Base-by-base conservation (phyloP, 2,797 vertebrate species). In the Peromyscus nudipes region DNA sequence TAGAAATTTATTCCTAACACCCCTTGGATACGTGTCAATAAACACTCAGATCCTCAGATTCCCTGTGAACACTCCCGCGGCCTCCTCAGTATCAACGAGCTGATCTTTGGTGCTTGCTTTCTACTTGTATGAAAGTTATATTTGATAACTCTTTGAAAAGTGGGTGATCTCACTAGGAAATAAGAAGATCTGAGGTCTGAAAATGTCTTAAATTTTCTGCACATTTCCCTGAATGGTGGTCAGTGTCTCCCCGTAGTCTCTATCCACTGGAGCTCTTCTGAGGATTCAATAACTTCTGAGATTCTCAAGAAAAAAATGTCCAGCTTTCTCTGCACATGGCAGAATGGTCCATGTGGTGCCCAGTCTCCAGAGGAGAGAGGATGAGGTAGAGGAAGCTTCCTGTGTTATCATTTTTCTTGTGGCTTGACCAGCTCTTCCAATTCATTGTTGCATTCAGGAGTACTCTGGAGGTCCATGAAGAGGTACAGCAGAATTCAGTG, bases 271-370 rank as follows among this genome's bases (percentile, higher is more conserved):
- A 71, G 55, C 31, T 93, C 87, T 90, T 75, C 84, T 80, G 73
- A 92, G 91, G 75, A 73, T 27, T 94, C 64, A 31, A 12, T 81
- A 60, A 67, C 93, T 92, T 92, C 85, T 46, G 93, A 65, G 91
- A 19, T 84, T 95, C 84, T 84, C 76, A 84, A 64, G 83, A 25
- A 77, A 83, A 83, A 95, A 92, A 73, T 40, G n/a, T 67, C 71
- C 79, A 80, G 43, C 69, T 91, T 25, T 89, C 14, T 83, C 81
- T 92, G 73, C 43, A 49, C 60, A 17, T 91, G 89, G 27, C 65
- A 65, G 52, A 7, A 34, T 88, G 52, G 76, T 89, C 91, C 88
- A 89, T 81, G 49, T 34, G 17, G 49, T 49, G 43, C 23, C 12
- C 14, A 77, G 81, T 27, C 46, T 85, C 57, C 17, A 89, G 55